These are phyloP conservation scores for Scomber scombrus DNA, from an alignment of 2,113 vertebrate species.

Conservation along the genomic window DNA sequence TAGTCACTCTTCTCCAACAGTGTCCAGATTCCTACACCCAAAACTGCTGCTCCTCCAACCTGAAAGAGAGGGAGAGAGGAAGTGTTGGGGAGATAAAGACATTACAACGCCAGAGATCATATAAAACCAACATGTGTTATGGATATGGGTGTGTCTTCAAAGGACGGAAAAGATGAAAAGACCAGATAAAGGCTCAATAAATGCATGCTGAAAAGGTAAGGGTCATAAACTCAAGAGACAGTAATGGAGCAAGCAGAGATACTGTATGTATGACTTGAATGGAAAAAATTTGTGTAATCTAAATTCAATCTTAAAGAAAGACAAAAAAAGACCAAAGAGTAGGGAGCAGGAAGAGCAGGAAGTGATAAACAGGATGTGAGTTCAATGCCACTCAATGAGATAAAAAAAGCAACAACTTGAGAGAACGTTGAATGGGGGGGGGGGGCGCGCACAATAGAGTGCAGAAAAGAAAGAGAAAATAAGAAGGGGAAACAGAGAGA, in stretches of 20 bases:
- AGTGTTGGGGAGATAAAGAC: neutral
- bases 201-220: neutral
- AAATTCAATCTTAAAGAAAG: conserved; percentile 3
- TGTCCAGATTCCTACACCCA: conserved; percentile 90
- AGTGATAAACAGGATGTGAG: conserved; percentile 26
- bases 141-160: neutral
- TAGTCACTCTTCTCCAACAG: conserved; percentile 90
- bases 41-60: conserved; percentile 86
- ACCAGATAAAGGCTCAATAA: neutral
- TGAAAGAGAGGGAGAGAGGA: conserved; percentile 56
- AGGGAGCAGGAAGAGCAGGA: conserved; percentile 20
- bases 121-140: neutral
- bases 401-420: neutral
- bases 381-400: conserved; percentile 24
- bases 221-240: neutral
- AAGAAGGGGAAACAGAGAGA: conserved; percentile 14
- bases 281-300: neutral
- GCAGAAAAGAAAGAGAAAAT: conserved; percentile 7
- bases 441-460: neutral
- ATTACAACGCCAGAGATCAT: neutral
- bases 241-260: neutral
- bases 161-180: neutral
- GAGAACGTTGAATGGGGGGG: neutral
- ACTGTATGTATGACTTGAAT: neutral
- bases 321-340: neutral